These are phyloP conservation scores for Agonum fuliginosum DNA, from an alignment of 2,888 invertebrate species.

Conservation along the genomic window DNA sequence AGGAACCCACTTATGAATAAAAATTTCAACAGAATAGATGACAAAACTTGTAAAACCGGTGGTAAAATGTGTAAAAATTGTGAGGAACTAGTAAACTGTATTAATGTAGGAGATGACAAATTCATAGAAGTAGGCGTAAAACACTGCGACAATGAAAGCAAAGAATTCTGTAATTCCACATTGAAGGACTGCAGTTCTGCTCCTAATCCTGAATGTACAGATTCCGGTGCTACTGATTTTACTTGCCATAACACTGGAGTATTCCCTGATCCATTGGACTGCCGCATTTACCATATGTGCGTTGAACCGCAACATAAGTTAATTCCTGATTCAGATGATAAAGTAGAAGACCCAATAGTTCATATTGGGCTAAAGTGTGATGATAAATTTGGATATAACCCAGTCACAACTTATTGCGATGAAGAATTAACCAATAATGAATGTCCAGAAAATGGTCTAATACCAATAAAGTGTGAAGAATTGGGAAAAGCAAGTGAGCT, in stretches of 20 bases:
- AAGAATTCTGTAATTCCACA: constrained; percentile 24
- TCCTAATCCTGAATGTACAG: constrained; percentile 25
- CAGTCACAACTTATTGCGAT: constrained; percentile 59
- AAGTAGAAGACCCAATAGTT: background rate
- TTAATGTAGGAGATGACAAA: background rate
- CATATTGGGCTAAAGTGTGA: constrained; percentile 38
- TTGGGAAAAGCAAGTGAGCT: constrained; percentile 47
- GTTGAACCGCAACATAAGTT: background rate
- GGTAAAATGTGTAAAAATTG: too few species aligned
- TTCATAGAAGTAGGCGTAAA: background rate
- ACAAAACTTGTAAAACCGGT: too few species aligned
- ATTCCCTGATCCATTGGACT: constrained; percentile 53
- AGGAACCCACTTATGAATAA: too few species aligned
- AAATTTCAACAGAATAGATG: too few species aligned
- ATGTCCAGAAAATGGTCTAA: constrained; percentile 24
- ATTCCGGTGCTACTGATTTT: background rate
- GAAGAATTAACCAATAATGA: constrained; percentile 7
- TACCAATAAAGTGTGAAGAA: constrained; percentile 53
- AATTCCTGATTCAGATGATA: background rate
- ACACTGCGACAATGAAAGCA: background rate
- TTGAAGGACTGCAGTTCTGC: constrained; percentile 12
- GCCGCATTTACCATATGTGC: constrained; percentile 52
- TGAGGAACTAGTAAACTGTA: background rate
- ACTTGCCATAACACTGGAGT: constrained; percentile 39
- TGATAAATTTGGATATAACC: constrained; percentile 55